phyloP scores from a whole-genome alignment of 2,888 invertebrate species.

The Eudemis profundana region DNA sequence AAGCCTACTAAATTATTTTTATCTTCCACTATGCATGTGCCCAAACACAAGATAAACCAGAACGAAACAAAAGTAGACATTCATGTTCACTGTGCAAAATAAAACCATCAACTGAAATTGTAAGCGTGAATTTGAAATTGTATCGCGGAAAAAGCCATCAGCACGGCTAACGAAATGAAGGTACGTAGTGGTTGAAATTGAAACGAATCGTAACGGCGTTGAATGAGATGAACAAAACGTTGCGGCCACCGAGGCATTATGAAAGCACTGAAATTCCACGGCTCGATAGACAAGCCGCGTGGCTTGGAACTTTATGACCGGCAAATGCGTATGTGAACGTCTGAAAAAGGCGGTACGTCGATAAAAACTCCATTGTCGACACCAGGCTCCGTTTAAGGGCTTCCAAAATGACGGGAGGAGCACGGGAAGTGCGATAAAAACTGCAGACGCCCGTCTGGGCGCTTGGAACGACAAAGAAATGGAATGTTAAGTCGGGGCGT shows the following conservation, averaged over 20 bases:
- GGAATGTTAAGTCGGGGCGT: conserved; percentile 59
- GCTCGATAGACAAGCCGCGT: conserved; percentile 60
- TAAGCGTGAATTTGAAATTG: conserved; percentile 3
- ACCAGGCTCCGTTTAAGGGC: conserved; percentile 67
- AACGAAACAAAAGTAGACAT: conserved; percentile 45
- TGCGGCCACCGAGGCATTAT: conserved; percentile 54
- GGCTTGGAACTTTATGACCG: conserved; percentile 69
- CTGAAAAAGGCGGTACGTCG: conserved; percentile 68
- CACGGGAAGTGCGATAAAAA: conserved; percentile 75
- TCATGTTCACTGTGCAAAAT: conserved; percentile 11
- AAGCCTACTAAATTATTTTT: conserved; percentile 75
- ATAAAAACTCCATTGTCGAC: conserved; percentile 79
- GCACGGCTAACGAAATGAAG: conserved; percentile 31
- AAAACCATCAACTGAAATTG: conserved; percentile 8
- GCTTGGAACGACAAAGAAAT: conserved; percentile 63
- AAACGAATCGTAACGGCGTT: conserved; percentile 52
- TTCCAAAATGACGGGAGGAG: conserved; percentile 74
- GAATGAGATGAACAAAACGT: conserved; percentile 50
- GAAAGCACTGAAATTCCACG: conserved; percentile 62
- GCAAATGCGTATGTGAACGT: conserved; percentile 70
- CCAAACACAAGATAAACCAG: conserved; percentile 55
- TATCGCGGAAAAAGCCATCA: conserved; percentile 31
- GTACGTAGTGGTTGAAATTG: conserved; percentile 51
- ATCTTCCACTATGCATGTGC: conserved; percentile 58
- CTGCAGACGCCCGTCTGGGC: conserved; percentile 62